Evolutionary conservation across 2,888 invertebrate genomes (phyloP).

Genomic region (Anorthoa munda): DNA sequence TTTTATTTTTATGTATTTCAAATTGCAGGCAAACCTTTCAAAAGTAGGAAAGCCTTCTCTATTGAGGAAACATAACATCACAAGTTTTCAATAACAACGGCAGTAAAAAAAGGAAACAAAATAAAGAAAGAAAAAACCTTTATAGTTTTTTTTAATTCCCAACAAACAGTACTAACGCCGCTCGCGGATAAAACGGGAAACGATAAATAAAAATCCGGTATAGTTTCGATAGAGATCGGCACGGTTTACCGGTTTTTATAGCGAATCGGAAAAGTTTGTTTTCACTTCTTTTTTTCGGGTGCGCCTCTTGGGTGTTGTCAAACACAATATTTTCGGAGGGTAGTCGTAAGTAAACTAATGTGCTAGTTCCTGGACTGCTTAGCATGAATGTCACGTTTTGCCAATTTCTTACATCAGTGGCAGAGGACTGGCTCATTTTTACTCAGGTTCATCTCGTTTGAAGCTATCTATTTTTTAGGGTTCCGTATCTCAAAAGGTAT

Average conservation of each 20-base stretch:
- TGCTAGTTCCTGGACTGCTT: constrained; percentile 42
- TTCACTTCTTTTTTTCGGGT: constrained; percentile 56
- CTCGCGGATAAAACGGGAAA: constrained; percentile 43
- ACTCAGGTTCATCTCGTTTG: constrained; percentile 11
- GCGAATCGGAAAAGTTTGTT: constrained; percentile 66
- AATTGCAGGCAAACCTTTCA: constrained; percentile 12
- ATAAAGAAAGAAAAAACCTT: neutral
- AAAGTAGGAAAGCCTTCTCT: neutral
- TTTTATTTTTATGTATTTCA: constrained; percentile 4
- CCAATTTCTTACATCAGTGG: constrained; percentile 26
- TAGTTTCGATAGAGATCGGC: constrained; percentile 58
- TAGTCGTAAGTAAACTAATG: constrained; percentile 54
- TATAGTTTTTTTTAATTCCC: constrained; percentile 45
- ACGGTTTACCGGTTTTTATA: constrained; percentile 66
- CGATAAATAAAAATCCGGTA: constrained; percentile 67
- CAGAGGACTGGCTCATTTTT: constrained; percentile 1
- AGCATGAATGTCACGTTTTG: constrained; percentile 51
- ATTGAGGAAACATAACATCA: constrained; percentile 19
- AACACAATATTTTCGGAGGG: constrained; percentile 53
- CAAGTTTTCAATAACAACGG: constrained; percentile 24
- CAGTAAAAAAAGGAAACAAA: constrained; percentile 6
- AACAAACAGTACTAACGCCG: constrained; percentile 43
- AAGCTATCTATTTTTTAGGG: neutral
- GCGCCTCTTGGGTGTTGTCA: constrained; percentile 63
- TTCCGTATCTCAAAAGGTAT: no score